phyloP scores from a whole-genome alignment of 2,113 vertebrate genomes.

The Serinus canaria region DNA sequence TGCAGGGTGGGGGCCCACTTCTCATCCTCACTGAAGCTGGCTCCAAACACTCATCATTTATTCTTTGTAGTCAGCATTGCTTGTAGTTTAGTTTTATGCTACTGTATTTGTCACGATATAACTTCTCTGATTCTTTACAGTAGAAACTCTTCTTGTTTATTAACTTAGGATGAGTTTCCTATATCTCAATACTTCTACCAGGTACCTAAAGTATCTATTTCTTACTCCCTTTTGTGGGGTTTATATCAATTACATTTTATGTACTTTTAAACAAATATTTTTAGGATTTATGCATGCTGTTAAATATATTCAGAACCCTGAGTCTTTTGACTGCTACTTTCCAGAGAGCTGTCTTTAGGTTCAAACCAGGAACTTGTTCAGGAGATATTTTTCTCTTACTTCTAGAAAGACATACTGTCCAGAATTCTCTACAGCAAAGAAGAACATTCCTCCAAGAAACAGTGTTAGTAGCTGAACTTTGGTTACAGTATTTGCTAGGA shows the following conservation, averaged over 20 bases:
- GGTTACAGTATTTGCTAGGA: neutral
- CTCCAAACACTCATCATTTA: neutral
- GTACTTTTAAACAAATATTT: neutral
- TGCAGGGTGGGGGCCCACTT: rapidly evolving
- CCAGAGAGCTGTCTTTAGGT: neutral
- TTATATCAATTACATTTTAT: neutral
- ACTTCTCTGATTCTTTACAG: neutral
- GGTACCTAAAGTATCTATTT: neutral
- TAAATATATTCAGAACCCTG: neutral
- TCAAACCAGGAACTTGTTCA: neutral
- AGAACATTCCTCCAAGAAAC: neutral
- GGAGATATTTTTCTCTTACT: neutral
- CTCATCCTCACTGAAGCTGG: neutral
- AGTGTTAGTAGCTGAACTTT: neutral
- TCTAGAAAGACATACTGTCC: neutral
- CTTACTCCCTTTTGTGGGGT: neutral
- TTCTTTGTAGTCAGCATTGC: neutral
- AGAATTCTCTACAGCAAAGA: neutral
- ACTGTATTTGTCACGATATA: neutral
- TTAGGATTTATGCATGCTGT: neutral
- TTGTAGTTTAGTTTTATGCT: neutral
- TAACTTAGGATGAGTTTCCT: neutral
- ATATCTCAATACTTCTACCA: neutral
- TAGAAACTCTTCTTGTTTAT: neutral
- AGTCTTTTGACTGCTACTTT: neutral